Base-by-base conservation (phyloP, 2,797 vertebrate genomes). In the Phoeniculus purpureus region DNA sequence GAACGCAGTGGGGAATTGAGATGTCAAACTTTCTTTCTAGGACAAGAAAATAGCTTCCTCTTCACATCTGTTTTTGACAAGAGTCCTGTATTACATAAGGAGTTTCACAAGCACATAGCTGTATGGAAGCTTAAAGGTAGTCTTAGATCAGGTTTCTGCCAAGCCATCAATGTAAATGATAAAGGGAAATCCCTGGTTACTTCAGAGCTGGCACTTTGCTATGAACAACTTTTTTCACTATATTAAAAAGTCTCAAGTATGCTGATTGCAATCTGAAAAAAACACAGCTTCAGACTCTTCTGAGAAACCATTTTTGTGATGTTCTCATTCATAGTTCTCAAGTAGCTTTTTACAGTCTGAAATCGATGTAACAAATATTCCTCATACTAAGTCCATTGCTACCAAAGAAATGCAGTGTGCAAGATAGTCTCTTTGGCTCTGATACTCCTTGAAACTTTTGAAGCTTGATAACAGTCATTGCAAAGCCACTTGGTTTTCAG, bases 121-220 rank as follows among this genome's bases (percentile, higher is more conserved):
- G 40, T 81, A n/a, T 72, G 51, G 52, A 83, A 85, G 43, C 50
- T 91, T 92, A 66, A 87, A 92, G 52, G 34, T 67, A 64, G 22
- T 64, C 60, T 94, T 81, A 73, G 82, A 92, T 87, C 70, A 76
- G 85, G 67, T 73, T 93, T 92, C 50, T 85, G 73, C 89, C 85
- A 92, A 54, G 43, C 77, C 32, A 6, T 85, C 34, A 3, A 10
- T 87, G 32, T 66, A 67, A 73, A 74, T 87, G 80, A 78, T 67
- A 50, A 31, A 55, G 62, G 56, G 71, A 89, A 86, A 54, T 89
- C 70, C 60, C 67, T 92, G 23, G 34, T 94, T 93, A 70, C 62
- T 90, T 94, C 73, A 72, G n/a, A 72, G 66, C 21, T 71, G 79
- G 59, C 59, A 16, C 73, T 94, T 90, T 27, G 26, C 67, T 86